phyloP scores from a whole-genome alignment of 2,797 vertebrate genomes.

The Propithecus perrieri region DNA sequence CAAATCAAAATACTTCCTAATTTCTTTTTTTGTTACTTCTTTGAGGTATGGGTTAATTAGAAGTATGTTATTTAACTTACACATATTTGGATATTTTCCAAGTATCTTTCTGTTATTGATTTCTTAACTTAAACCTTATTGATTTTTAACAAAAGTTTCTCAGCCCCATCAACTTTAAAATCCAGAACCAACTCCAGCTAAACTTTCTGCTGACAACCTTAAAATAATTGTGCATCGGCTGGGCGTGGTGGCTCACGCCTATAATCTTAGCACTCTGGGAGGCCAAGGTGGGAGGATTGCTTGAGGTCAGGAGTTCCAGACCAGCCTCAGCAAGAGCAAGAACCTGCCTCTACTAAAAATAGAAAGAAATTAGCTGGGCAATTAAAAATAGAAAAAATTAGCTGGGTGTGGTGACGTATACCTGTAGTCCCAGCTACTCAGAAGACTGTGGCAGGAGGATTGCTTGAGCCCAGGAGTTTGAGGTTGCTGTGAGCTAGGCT shows the following conservation, averaged over 20 bases:
- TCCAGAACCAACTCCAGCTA: background rate
- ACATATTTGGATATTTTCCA: slow-evolving; percentile 32
- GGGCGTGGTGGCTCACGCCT: too few species aligned
- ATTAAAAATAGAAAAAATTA: too few species aligned
- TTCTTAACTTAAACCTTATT: background rate
- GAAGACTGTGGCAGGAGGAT: too few species aligned
- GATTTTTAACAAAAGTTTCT: background rate
- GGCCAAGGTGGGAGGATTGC: too few species aligned
- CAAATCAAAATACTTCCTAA: background rate
- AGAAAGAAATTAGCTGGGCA: too few species aligned
- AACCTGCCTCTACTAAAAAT: too few species aligned
- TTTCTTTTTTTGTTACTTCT: background rate
- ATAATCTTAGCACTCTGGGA: too few species aligned
- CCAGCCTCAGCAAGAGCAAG: too few species aligned
- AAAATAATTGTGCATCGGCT: background rate
- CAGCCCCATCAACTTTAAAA: background rate
- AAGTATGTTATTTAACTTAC: background rate
- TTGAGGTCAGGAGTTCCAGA: too few species aligned
- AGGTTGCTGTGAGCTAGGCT: too few species aligned
- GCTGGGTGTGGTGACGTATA: fast-evolving
- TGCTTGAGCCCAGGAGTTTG: too few species aligned
- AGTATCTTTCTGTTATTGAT: background rate
- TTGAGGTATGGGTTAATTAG: background rate
- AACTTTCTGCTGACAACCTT: background rate
- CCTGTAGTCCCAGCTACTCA: too few species aligned